Base-by-base conservation (phyloP, 2,797 vertebrate species). In the Salarias fasciatus region DNA sequence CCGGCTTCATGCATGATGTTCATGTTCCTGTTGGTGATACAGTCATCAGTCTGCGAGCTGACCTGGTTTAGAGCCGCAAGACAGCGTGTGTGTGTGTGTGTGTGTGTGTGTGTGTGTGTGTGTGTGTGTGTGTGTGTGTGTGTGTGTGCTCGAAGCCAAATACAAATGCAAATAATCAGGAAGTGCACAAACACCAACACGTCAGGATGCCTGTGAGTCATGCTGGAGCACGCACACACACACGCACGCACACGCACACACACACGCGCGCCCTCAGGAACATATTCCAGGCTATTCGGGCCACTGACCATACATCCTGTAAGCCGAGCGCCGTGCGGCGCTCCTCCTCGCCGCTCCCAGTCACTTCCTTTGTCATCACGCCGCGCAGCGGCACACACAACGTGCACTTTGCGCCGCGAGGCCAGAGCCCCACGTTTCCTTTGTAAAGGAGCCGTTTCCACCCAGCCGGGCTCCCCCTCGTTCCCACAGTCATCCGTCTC, bases 231-330 rank as follows among this genome's bases (percentile, higher is more conserved):
- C 41, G 37, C 30, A 51, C 48, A n/a, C 13, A 67, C 49, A 62
- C 46, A 38, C 1, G n/a, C 51, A 42, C 3, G 42, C 33, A 35
- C 31, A 49, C 49, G n/a, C 13, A 67, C 49, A 62, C 46, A 38
- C 1, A n/a, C 51, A 42, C 3, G 42, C 33, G 35, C 31, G 49
- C 49, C 11, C 13, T 63, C 46, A 60, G 54, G 57, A 29, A 61
- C 36, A 47, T 15, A 40, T 24, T 68, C 56, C 28, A 63, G 60
- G 51, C 51, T 66, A 45, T 86, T 67, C 71, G 54, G 75, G 76
- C 84, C 82, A 84, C 77, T 82, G 82, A 51, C 68, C 75, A 61
- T 69, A 77, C 75, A 63, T 83, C 77, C 69, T 80, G 63, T 54
- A 40, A 69, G 65, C 33, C 43, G 31, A 62, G 49, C 63, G 50